phyloP scores from a whole-genome alignment of 2,113 vertebrate species.

The Ciconia maguari region DNA sequence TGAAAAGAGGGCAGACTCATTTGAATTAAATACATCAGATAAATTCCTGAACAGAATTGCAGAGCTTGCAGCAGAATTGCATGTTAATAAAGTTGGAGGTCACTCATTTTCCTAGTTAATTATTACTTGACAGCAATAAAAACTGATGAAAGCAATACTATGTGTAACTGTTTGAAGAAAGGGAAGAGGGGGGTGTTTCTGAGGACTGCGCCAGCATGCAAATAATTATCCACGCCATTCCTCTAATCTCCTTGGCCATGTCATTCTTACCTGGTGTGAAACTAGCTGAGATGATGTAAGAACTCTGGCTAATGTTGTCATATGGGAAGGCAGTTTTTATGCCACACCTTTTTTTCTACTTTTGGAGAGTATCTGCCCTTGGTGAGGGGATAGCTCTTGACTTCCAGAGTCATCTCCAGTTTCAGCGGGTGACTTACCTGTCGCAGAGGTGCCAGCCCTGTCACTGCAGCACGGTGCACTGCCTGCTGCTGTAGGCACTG shows the following conservation, averaged over 20 bases:
- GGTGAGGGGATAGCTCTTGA: background rate
- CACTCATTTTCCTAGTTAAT: background rate
- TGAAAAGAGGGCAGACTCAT: background rate
- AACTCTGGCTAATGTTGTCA: background rate
- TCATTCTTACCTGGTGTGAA: background rate
- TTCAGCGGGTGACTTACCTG: background rate
- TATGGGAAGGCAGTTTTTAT: background rate
- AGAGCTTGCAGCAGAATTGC: background rate
- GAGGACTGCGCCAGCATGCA: background rate
- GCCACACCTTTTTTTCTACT: background rate
- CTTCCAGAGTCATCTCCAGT: background rate
- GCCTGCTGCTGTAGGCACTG: slow-evolving; percentile 58
- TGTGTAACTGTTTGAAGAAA: background rate
- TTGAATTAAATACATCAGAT: background rate
- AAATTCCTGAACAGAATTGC: background rate
- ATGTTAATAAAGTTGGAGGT: background rate
- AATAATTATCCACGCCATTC: background rate
- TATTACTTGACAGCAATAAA: background rate
- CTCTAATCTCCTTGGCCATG: background rate
- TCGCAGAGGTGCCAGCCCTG: background rate
- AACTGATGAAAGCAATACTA: background rate
- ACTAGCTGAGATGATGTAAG: background rate
- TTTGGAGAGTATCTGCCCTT: background rate
- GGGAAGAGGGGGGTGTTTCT: background rate
- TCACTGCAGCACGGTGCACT: slow-evolving; percentile 25